Evolutionary conservation across 64 coral and sea anemone species (phyloP), one percentile per base, ranked within the genome.

Genomic region (Acropora yongei): DNA sequence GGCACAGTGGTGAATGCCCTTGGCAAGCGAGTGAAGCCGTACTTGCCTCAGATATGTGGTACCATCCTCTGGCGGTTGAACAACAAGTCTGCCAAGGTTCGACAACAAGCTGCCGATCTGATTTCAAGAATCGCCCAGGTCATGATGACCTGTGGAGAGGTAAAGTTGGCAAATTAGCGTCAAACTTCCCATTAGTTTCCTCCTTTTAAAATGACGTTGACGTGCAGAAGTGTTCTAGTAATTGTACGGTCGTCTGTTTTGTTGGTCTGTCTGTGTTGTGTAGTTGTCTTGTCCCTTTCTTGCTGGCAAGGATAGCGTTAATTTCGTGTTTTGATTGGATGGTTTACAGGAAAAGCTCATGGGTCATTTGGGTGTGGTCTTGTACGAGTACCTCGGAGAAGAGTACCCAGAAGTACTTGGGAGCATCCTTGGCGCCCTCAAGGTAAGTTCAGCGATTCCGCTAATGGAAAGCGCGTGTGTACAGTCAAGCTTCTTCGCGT

Each of bases 111-210:
- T 84, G 97, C 97, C 8, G 97, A 99, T 86, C 89, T 99, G 0
- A 99, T 99, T 49, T 99, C 97, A 20, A 91, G 97, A 74, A 99
- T 99, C 86, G 97, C 97, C 13, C 97, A 99, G 82, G 97, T 99
- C 76, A 99, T 99, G 97, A 99, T 99, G 94, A 99, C 97, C 19
- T 99, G 97, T 94, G 97, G 97, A 53, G 97, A 99, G 97, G 97
- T 96, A 68, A 88, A 55, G 67, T 16, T 55, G 5, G 12, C 9
- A 55, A 55, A 30, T 30, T 30, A 30, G 30, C 30, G 30, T 30
- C 30, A 30, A 30, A 30, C 30, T 30, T 30, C 30, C 30, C 30
- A 30, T 30, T 30, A 30, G 30, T 30, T 30, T 30, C 30, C 30
- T 30, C 30, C 30, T 30, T 30, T 30, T 30, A 30, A 30, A 30